A percentile compares a stretch with the other conserved stretches of the same genome.
phyloP scores from a whole-genome alignment of 2,888 invertebrate species.

The Notocelia uddmanniana region DNA sequence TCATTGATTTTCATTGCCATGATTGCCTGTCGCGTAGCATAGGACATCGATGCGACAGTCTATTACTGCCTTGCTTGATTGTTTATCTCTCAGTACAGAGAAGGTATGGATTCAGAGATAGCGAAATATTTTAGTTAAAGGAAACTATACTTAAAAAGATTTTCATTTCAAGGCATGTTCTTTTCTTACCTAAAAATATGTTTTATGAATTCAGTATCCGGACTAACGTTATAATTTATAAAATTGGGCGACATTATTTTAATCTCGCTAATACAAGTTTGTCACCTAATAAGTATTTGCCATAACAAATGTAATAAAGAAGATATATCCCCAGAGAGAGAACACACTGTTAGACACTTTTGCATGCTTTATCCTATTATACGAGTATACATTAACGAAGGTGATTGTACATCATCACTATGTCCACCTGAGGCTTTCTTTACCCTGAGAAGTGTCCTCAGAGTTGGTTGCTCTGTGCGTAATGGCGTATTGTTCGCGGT shows the following conservation, averaged over 20 bases:
- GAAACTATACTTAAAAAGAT: neutral
- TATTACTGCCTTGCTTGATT: constrained; percentile 50
- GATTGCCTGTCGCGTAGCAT: constrained; percentile 30
- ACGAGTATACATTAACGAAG: too few relatives aligned
- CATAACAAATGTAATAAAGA: too few relatives aligned
- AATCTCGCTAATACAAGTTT: too few relatives aligned
- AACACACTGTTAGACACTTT: too few relatives aligned
- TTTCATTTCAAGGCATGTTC: neutral
- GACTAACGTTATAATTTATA: neutral
- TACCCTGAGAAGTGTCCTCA: neutral
- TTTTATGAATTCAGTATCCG: too few relatives aligned
- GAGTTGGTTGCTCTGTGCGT: constrained; percentile 40
- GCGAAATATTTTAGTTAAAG: neutral
- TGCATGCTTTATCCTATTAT: too few relatives aligned
- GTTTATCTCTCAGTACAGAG: constrained; percentile 54
- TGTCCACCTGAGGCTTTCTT: too few relatives aligned
- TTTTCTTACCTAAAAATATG: too few relatives aligned
- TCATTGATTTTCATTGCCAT: constrained; percentile 18
- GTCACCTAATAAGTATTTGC: too few relatives aligned
- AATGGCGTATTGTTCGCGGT: constrained; percentile 65
- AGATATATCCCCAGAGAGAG: too few relatives aligned
- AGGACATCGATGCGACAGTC: constrained; percentile 46
- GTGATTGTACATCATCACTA: too few relatives aligned
- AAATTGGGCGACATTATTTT: too few relatives aligned
- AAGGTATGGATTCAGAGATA: constrained; percentile 42